phyloP scores from a whole-genome alignment of 2,113 vertebrate species.

The Vulpes vulpes region DNA sequence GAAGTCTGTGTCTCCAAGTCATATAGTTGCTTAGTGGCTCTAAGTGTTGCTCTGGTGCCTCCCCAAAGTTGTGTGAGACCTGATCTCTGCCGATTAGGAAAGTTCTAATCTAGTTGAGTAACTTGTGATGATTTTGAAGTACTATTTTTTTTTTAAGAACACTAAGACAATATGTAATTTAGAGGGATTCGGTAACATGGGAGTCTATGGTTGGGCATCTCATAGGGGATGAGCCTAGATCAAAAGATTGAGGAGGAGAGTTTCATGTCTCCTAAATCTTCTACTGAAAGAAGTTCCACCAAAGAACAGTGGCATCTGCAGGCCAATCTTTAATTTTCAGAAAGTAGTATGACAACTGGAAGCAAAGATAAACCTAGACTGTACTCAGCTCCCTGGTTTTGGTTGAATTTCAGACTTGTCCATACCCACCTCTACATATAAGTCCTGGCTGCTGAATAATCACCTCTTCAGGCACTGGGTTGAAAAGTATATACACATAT shows the following conservation, averaged over 20 bases:
- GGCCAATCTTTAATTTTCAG: neutral
- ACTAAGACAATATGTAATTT: neutral
- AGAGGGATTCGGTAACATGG: neutral
- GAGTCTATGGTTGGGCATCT: neutral
- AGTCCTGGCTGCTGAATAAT: neutral
- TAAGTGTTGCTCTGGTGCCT: neutral
- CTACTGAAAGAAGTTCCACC: neutral
- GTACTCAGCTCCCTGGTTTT: neutral
- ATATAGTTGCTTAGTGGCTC: neutral
- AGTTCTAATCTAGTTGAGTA: neutral
- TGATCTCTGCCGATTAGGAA: neutral
- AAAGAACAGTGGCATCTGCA: neutral
- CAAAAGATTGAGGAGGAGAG: neutral
- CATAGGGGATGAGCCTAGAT: neutral
- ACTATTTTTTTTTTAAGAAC: neutral
- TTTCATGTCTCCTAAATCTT: neutral
- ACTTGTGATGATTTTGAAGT: neutral
- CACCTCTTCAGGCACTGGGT: neutral
- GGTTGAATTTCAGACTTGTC: neutral
- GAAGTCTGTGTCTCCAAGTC: neutral
- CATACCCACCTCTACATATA: neutral
- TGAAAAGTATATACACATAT: neutral
- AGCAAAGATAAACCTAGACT: neutral
- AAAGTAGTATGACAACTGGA: neutral
- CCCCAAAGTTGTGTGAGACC: neutral